These are phyloP conservation scores for Dermochelys coriacea DNA, from an alignment of 2,797 vertebrate species.

Conservation along the genomic window DNA sequence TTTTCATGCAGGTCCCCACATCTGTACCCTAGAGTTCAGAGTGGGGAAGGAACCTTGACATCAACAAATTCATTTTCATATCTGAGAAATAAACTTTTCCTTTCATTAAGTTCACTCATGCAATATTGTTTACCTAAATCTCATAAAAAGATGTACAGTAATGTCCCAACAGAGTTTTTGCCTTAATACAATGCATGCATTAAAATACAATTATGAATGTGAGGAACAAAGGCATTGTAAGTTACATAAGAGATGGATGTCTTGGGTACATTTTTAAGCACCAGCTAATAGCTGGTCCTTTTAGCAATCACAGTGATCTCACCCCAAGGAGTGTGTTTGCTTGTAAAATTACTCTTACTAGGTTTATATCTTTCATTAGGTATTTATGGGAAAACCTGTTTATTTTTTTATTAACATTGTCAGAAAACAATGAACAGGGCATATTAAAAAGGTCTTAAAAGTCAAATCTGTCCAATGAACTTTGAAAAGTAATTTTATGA, in stretches of 20 bases:
- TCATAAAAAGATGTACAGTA: not conserved
- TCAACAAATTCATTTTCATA: not conserved
- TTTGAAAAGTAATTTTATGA: not conserved
- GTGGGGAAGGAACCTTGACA: no score
- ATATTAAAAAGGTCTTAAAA: not conserved
- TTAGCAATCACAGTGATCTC: not conserved
- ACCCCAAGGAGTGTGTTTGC: not conserved
- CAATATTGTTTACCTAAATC: not conserved
- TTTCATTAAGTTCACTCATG: not conserved
- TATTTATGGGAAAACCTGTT: not conserved
- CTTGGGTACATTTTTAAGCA: not conserved
- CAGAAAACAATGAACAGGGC: not conserved
- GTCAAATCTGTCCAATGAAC: not conserved
- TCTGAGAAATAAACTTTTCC: not conserved
- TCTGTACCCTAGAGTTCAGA: no score
- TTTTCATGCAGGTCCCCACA: no score
- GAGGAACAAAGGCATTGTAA: not conserved
- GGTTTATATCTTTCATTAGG: not conserved
- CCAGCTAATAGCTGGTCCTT: not conserved
- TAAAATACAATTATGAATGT: not conserved
- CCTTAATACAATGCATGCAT: not conserved
- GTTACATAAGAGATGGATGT: not conserved
- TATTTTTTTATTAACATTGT: not conserved
- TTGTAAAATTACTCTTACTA: not conserved
- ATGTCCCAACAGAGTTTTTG: not conserved